Base-by-base conservation (phyloP, 1,140 invertebrate genomes). In the Habropoda laboriosa region DNA sequence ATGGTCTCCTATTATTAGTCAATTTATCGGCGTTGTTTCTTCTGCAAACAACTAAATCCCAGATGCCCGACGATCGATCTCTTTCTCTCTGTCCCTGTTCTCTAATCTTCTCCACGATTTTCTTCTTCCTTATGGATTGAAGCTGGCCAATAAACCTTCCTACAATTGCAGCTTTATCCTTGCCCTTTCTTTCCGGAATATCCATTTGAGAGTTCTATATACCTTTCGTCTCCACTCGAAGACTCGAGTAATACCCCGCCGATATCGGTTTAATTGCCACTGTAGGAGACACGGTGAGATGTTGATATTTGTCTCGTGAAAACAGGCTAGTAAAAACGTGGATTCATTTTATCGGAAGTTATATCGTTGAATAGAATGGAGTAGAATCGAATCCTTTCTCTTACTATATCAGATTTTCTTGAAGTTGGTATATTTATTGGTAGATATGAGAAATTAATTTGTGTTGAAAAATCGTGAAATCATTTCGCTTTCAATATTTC, bases 1-100 rank as follows among this genome's bases (percentile, higher is more conserved):
- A 86, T 79, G 83, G 70, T 74, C 80, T 82, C 67, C 86, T 88
- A 87, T 88, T 88, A 83, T 88, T 86, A 88, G 83, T 73, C 80
- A 70, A 88, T 86, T 86, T 85, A 85, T 75, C 83, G 60, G 30
- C 38, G 77, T 66, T 79, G 76, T 81, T 81, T 80, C 68, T 71
- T 81, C 66, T 67, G 67, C 66, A 78, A 87, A 86, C 79, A 70
- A 81, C 75, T 45, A 63, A 84, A 79, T 84, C 66, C 61, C 45
- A 58, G 68, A 77, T 75, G 60, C 13, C 55, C 40, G 70, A 77
- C 40, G 70, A 77, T 81, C 74, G 64, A 86, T 84, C 66, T 73
- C 47, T 30, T 30, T 40, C n/a, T n/a, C n/a, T 51, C 38, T 16
- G 6, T 35, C 27, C 45, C 49, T 55, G 40, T 38, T 63, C 30